A percentile compares a stretch with the other conserved stretches of the same genome.
These are phyloP conservation scores for Macrochelys suwanniensis DNA, from an alignment of 2,797 vertebrate genomes.

Conservation along the genomic window DNA sequence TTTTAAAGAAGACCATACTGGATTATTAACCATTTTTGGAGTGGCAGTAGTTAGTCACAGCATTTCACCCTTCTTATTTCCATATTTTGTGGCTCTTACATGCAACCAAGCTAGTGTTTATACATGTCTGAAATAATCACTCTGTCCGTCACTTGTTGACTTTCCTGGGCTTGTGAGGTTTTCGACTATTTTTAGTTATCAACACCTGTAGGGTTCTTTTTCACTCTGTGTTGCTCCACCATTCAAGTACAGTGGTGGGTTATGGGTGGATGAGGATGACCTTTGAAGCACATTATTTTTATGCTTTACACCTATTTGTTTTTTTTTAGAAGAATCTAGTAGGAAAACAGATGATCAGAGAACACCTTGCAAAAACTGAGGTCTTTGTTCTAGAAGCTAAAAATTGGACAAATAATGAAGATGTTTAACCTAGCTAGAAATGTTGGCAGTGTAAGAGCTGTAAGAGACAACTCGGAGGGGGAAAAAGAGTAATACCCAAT, in stretches of 20 bases:
- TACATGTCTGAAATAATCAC: neutral
- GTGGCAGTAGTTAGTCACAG: neutral
- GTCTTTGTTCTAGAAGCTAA: slow-evolving; percentile 10
- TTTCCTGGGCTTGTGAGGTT: neutral
- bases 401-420: neutral
- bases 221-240: neutral
- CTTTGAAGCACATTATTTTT: slow-evolving; percentile 18
- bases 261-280: neutral
- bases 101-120: neutral
- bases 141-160: neutral
- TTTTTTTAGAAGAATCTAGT: neutral
- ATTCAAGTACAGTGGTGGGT: neutral
- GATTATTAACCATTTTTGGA: slow-evolving; percentile 4
- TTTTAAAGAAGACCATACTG: slow-evolving; percentile 20
- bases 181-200: neutral
- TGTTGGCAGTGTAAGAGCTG: neutral
- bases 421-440: neutral
- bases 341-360: neutral
- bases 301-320: neutral
- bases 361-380: neutral
- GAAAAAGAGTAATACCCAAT: neutral
- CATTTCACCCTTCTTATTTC: neutral
- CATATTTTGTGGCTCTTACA: slow-evolving; percentile 11
- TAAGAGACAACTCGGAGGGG: neutral
- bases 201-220: neutral